A percentile compares a stretch with the other conserved stretches of the same genome.
Conservation (phyloP, 2,888 invertebrate genomes). For the Cerastis rubricosa region DNA sequence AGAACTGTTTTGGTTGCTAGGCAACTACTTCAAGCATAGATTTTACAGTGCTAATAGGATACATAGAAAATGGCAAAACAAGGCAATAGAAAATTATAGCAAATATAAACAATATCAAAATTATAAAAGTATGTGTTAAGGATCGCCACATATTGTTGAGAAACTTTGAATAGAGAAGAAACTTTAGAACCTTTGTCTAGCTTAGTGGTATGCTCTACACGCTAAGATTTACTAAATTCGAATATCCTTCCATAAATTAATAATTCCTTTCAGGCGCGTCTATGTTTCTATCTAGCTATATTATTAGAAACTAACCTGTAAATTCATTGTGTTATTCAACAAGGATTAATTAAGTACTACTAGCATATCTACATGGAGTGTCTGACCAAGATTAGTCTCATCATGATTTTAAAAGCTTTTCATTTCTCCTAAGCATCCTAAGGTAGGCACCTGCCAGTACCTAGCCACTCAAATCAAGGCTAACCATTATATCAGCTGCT, state of each 20-base stretch:
- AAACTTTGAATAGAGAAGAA: conserved; percentile 10
- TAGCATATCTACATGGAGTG: not conserved
- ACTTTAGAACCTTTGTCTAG: not conserved
- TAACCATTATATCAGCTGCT: not conserved
- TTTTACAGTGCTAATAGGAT: too few species aligned
- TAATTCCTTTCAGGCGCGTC: not conserved
- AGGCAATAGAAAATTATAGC: too few species aligned
- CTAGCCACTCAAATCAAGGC: not conserved
- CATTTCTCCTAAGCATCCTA: not conserved
- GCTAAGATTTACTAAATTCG: not conserved
- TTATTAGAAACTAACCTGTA: not conserved
- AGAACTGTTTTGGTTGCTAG: too few species aligned
- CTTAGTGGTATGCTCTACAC: not conserved
- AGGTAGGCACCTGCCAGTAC: not conserved
- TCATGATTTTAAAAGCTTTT: conserved; percentile 7
- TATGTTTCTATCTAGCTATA: not conserved
- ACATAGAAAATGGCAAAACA: too few species aligned
- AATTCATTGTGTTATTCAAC: not conserved
- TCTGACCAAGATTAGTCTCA: not conserved
- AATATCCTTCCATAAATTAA: not conserved
- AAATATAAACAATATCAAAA: too few species aligned
- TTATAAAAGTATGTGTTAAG: too few species aligned
- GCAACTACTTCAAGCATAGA: too few species aligned
- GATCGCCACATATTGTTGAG: too few species aligned
- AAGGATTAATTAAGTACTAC: not conserved